Evolutionary conservation across 2,113 vertebrate species (phyloP), one percentile per base, ranked within the genome.

Genomic region (Phaethon lepturus): DNA sequence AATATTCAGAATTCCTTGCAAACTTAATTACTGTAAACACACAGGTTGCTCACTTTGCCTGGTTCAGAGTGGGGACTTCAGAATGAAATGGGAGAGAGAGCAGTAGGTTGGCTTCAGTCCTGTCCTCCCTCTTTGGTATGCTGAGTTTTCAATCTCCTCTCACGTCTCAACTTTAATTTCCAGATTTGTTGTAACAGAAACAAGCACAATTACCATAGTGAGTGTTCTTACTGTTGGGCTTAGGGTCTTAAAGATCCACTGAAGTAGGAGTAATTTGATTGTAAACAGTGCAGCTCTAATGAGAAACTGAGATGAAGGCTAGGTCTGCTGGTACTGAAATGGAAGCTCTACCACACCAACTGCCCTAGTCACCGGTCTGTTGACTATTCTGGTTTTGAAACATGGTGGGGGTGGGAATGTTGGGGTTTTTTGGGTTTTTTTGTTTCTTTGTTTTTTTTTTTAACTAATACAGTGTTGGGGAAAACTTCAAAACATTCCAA

Each of bases 201-300:
- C 13, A 45, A 31, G 35, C 3, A 2, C 4, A 4, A 42, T 45
- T 93, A 38, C 47, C 4, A 1, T 9, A 14, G 28, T 50, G 69
- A 53, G 44, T 6, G 1, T 47, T 93, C 55, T 80, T 80, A 56
- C 25, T 0, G 0, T 40, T 58, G 8, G 38, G 24, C 23, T 76
- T 64, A 64, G 20, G 28, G 22, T 76, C 14, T 38, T 86, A 60
- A 33, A 76, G 17, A 33, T 58, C 53, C 19, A 6, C 47, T 40
- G 56, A n/a, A 33, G 29, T 13, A 29, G 64, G 47, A 93, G 47
- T 44, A 38, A 24, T 50, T 68, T 59, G 25, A 11, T 38, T 62
- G 3, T 18, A 53, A 26, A 24, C 55, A 63, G 14, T 78, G 42
- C 45, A 81, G 55, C 68, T 86, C 26, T 40, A 26, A 22, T 7